These are phyloP conservation scores for Myiopsitta monachus DNA, from an alignment of 2,113 vertebrate genomes.

Conservation along the genomic window DNA sequence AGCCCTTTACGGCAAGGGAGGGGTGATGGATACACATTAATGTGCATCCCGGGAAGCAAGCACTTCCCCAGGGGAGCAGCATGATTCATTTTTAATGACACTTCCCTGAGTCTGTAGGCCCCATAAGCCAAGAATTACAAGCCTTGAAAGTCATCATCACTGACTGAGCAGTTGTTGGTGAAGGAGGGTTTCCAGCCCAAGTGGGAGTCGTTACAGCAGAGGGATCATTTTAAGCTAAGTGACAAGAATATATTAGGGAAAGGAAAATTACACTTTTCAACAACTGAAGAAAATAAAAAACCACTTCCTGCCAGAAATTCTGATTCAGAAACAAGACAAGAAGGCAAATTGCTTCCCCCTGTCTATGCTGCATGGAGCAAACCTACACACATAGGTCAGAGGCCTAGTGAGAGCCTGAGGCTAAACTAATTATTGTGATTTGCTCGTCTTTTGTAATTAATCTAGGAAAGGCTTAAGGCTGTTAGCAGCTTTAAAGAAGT, in stretches of 20 bases:
- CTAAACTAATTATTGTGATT: constrained; percentile 87
- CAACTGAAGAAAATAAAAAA: constrained; percentile 6
- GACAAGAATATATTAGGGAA: constrained; percentile 62
- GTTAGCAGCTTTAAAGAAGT: constrained; percentile 83
- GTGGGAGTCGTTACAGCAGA: constrained; percentile 48
- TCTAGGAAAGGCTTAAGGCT: constrained; percentile 82
- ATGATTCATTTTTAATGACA: constrained; percentile 62
- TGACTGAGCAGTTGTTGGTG: constrained; percentile 51
- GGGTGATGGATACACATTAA: constrained; percentile 13
- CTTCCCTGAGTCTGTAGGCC: constrained; percentile 34
- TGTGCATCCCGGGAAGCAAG: constrained; percentile 29
- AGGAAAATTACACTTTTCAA: constrained; percentile 56
- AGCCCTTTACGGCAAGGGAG: not conserved
- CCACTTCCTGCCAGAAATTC: constrained; percentile 50
- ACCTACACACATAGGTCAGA: constrained; percentile 74
- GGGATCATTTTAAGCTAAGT: constrained; percentile 61
- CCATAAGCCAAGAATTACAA: constrained; percentile 63
- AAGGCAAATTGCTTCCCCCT: constrained; percentile 35
- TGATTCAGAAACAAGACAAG: constrained; percentile 53
- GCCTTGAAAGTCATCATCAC: constrained; percentile 45
- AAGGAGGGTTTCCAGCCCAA: constrained; percentile 60
- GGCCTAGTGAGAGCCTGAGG: constrained; percentile 72
- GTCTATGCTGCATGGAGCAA: not conserved
- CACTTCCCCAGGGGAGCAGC: constrained; percentile 28
- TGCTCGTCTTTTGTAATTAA: constrained; percentile 89